Evolutionary conservation across 2,797 vertebrate genomes (phyloP).

Genomic region (Acanthornis magna): DNA sequence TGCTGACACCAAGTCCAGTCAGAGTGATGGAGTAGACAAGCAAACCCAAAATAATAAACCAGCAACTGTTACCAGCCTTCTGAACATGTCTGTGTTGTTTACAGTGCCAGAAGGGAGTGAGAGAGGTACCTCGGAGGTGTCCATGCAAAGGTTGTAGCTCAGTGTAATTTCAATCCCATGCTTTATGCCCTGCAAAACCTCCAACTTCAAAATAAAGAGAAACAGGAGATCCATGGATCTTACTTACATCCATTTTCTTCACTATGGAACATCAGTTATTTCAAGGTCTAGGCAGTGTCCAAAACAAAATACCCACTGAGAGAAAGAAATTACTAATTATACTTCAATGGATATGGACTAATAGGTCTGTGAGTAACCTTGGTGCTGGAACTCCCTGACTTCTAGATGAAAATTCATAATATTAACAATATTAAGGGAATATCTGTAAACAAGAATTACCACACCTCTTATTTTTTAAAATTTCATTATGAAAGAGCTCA

Average conservation of each 20-base stretch:
- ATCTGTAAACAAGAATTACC: background rate
- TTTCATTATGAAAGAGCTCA: background rate
- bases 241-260: background rate
- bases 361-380: background rate
- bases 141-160: background rate
- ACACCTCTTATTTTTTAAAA: background rate
- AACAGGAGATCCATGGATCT: background rate
- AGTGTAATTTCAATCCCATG: background rate
- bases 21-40: background rate
- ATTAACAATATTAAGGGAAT: background rate
- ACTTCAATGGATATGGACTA: background rate
- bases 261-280: background rate
- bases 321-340: background rate
- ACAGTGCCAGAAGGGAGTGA: background rate
- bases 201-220: background rate
- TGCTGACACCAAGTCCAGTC: background rate
- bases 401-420: background rate
- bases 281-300: background rate
- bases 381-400: background rate
- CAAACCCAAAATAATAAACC: background rate
- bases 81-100: background rate
- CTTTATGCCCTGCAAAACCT: background rate
- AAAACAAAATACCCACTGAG: background rate
- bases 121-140: background rate
- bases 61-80: background rate